A percentile compares a stretch with the other conserved stretches of the same genome.
Conservation (phyloP, 2,113 vertebrate species). For the Sminthopsis crassicaudata region DNA sequence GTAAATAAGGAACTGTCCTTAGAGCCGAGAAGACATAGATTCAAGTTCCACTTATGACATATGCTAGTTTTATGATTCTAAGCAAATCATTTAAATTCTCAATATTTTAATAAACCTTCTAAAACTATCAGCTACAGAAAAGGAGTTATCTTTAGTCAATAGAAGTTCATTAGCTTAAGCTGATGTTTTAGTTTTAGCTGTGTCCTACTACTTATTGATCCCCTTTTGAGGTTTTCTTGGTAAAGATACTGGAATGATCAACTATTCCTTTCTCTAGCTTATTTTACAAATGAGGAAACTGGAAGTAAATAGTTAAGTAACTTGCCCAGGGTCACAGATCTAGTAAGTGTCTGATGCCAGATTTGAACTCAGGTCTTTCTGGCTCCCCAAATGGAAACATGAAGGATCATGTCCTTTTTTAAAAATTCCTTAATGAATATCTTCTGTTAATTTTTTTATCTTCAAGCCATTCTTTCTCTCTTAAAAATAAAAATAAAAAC, state of each 20-base stretch:
- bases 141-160: neutral
- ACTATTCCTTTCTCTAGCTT: neutral
- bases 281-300: conserved; percentile 2
- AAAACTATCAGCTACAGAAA: neutral
- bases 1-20: neutral
- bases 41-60: neutral
- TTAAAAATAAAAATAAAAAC: neutral
- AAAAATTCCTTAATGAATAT: neutral
- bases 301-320: neutral
- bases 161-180: neutral
- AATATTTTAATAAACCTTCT: neutral
- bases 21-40: neutral
- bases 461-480: neutral
- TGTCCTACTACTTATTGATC: neutral
- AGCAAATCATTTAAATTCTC: neutral
- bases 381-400: neutral
- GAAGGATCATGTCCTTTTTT: neutral
- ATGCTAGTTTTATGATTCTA: neutral
- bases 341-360: neutral
- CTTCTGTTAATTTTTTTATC: neutral
- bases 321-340: neutral
- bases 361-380: neutral
- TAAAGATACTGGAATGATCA: neutral
- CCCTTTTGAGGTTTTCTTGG: neutral
- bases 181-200: neutral